These are phyloP conservation scores for Puma concolor DNA, from an alignment of 2,113 vertebrate genomes.

Conservation along the genomic window DNA sequence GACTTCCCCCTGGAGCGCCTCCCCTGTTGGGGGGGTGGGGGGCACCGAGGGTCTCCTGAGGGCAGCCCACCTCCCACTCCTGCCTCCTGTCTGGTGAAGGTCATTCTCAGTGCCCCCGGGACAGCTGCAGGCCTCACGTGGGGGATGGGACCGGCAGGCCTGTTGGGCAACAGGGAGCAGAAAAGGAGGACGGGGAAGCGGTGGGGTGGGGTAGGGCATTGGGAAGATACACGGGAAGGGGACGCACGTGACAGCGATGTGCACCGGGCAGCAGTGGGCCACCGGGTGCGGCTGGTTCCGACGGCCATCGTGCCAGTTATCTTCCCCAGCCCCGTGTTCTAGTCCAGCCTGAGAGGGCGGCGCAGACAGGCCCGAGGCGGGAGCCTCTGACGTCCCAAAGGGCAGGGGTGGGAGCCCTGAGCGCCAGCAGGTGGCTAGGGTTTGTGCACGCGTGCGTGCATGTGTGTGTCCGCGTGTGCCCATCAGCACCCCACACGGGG, in stretches of 20 bases:
- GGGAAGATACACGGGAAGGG: not conserved
- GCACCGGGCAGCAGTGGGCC: not conserved
- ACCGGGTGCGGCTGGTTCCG: not conserved
- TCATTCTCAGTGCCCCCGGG: not conserved
- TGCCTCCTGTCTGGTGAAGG: not conserved
- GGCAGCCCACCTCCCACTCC: not conserved
- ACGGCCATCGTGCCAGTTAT: not conserved
- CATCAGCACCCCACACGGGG: not conserved
- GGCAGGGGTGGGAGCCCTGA: not conserved
- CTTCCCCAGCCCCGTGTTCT: not conserved
- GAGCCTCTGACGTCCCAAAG: not conserved
- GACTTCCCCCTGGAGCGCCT: not conserved
- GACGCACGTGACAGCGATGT: not conserved
- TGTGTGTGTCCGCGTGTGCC: too few species aligned
- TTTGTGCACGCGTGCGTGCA: fast-evolving
- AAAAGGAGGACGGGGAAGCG: not conserved
- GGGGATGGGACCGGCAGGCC: not conserved
- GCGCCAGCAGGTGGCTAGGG: not conserved
- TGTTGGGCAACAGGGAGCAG: not conserved
- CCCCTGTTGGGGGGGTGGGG: not conserved
- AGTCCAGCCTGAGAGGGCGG: not conserved
- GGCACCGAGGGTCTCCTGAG: not conserved
- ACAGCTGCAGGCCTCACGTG: not conserved
- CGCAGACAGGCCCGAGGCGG: not conserved
- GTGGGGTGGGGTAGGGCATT: not conserved